Conservation (phyloP, 2,888 invertebrate genomes). For the Dasypolia templi region DNA sequence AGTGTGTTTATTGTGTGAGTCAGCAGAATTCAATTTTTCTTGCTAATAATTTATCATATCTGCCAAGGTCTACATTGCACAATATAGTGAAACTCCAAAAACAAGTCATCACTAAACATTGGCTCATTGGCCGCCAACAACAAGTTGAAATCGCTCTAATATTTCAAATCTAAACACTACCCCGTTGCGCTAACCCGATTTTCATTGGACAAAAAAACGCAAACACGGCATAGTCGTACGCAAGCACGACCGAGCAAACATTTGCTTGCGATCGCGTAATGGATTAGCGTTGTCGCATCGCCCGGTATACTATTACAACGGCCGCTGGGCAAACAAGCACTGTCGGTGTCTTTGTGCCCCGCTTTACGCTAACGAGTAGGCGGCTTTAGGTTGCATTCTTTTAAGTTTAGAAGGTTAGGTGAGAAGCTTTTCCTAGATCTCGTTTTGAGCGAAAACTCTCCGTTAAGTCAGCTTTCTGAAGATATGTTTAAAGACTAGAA, state of each 20-base stretch:
- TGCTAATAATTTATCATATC: not conserved
- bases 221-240: slow-evolving; percentile 76
- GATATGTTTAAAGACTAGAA: not conserved
- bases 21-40: not conserved
- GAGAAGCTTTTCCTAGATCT: slow-evolving; percentile 11
- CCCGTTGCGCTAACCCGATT: slow-evolving; percentile 65
- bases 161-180: slow-evolving; percentile 63
- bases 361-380: slow-evolving; percentile 38
- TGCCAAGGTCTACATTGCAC: slow-evolving; percentile 11
- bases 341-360: slow-evolving; percentile 69
- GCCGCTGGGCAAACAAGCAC: slow-evolving; percentile 72
- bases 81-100: slow-evolving; percentile 31
- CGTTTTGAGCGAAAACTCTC: not conserved
- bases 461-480: not conserved
- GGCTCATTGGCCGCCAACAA: slow-evolving; percentile 17
- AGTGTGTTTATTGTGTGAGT: not conserved
- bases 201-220: slow-evolving; percentile 68
- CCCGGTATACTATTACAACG: slow-evolving; percentile 78
- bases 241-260: slow-evolving; percentile 76
- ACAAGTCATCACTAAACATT: slow-evolving; percentile 25
- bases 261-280: slow-evolving; percentile 77
- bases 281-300: slow-evolving; percentile 82
- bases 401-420: slow-evolving; percentile 30
- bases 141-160: slow-evolving; percentile 43
- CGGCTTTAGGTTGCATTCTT: slow-evolving; percentile 41